Evolutionary conservation across 2,888 invertebrate genomes (phyloP).

Genomic region (Gryllus longicercus): DNA sequence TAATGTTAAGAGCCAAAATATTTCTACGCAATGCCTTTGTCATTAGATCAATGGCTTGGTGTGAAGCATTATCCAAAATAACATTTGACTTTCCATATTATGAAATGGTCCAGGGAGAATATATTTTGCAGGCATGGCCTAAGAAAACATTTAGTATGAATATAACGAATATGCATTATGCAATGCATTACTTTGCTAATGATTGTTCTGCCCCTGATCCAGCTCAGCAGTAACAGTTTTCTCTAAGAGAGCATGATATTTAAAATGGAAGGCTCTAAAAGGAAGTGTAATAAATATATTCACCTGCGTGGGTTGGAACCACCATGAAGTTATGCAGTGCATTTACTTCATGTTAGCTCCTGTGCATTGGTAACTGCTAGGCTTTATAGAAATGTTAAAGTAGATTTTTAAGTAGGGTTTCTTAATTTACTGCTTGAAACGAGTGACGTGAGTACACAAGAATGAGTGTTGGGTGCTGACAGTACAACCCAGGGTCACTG

Average conservation of each 20-base stretch:
- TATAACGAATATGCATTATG: constrained; percentile 17
- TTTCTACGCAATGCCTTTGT: background rate
- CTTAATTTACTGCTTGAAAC: constrained; percentile 21
- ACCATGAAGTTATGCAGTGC: background rate
- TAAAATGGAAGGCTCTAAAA: constrained; percentile 35
- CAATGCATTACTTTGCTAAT: background rate
- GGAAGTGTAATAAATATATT: constrained; percentile 30
- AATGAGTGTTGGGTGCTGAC: constrained; percentile 20
- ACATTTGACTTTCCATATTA: constrained; percentile 17
- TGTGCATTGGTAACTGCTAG: constrained; percentile 22
- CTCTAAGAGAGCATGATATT: constrained; percentile 34
- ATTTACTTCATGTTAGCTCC: background rate
- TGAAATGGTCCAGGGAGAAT: constrained; percentile 8
- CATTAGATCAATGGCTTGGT: background rate
- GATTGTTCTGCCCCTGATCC: constrained; percentile 21
- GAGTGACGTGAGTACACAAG: constrained; percentile 3
- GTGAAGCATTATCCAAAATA: background rate
- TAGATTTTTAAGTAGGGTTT: constrained; percentile 20
- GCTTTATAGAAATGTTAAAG: constrained; percentile 21
- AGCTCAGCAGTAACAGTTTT: constrained; percentile 21
- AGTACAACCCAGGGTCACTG: constrained; percentile 25
- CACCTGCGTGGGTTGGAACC: constrained; percentile 21
- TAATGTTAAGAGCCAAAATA: background rate
- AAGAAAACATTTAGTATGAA: background rate
- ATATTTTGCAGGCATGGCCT: constrained; percentile 22